Conservation (phyloP, 2,113 vertebrate species). For the Carassius carassius region DNA sequence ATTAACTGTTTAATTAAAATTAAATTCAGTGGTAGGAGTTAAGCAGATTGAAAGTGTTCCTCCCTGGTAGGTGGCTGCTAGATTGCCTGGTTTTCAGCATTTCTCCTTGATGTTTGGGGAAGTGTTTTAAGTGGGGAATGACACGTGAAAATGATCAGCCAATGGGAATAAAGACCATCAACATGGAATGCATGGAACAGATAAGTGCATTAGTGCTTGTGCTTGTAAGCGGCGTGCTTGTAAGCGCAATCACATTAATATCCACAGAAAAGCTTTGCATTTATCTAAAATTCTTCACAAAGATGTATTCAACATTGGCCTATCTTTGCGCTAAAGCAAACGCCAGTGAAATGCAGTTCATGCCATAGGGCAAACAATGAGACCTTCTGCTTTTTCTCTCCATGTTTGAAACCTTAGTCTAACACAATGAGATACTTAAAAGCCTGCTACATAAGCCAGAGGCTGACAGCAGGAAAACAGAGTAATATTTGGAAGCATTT, state of each 20-base stretch:
- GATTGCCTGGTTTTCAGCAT: conserved; percentile 72
- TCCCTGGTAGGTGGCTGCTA: conserved; percentile 74
- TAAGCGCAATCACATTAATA: neutral
- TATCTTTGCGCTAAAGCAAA: neutral
- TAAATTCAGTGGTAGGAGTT: conserved; percentile 78
- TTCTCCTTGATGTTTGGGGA: conserved; percentile 53
- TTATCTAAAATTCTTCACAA: conserved; percentile 24
- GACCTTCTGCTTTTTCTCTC: conserved; percentile 1
- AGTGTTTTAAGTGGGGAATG: conserved; percentile 55
- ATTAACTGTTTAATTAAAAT: conserved; percentile 86
- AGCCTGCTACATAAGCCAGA: conserved; percentile 38
- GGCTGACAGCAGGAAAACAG: conserved; percentile 56
- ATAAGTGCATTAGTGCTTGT: conserved; percentile 20
- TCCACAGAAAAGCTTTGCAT: conserved; percentile 10
- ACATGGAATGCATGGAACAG: conserved; percentile 13
- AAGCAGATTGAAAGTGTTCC: conserved; percentile 78
- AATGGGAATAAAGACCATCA: conserved; percentile 24
- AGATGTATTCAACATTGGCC: neutral
- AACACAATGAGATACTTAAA: conserved; percentile 52
- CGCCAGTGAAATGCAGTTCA: conserved; percentile 1
- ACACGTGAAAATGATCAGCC: conserved; percentile 54
- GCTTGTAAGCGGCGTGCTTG: conserved; percentile 7
- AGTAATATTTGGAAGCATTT: conserved; percentile 61
- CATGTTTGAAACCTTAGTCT: conserved; percentile 32
- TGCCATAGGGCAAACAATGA: conserved; percentile 8